These are phyloP conservation scores for Aleiodes alternator DNA, from an alignment of 2,888 invertebrate genomes.

Conservation along the genomic window DNA sequence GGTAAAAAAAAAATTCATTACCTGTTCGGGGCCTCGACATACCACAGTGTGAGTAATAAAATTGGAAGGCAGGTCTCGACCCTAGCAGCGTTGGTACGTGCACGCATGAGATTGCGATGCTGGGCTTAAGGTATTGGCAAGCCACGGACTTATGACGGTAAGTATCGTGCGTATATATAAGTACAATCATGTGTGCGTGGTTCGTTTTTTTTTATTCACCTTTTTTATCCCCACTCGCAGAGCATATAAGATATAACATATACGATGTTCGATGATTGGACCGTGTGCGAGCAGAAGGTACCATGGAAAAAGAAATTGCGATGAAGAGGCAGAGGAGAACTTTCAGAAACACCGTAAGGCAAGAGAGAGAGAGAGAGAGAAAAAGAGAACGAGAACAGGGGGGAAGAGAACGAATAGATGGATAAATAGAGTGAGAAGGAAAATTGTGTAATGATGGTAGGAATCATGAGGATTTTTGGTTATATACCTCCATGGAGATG, in stretches of 20 bases:
- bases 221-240: not conserved
- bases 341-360: conserved; percentile 11
- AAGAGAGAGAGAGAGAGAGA: not conserved
- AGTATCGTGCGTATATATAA: conserved; percentile 48
- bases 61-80: conserved; percentile 60
- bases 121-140: conserved; percentile 55
- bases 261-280: conserved; percentile 29
- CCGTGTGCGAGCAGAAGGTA: conserved; percentile 21
- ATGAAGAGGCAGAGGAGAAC: conserved; percentile 33
- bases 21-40: conserved; percentile 38
- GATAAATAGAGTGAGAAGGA: conserved; percentile 49
- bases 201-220: not conserved
- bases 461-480: conserved; percentile 7
- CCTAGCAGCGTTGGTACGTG: conserved; percentile 29
- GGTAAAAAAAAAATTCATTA: conserved; percentile 30
- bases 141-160: conserved; percentile 57
- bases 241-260: not conserved
- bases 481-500: too few species aligned
- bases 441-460: conserved; percentile 24
- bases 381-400: not conserved
- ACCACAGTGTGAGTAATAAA: conserved; percentile 60
- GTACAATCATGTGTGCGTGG: conserved; percentile 20
- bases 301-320: conserved; percentile 42
- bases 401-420: conserved; percentile 43
- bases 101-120: conserved; percentile 47